Base-by-base conservation (phyloP, 2,888 invertebrate species). In the Halictus quadricinctus region DNA sequence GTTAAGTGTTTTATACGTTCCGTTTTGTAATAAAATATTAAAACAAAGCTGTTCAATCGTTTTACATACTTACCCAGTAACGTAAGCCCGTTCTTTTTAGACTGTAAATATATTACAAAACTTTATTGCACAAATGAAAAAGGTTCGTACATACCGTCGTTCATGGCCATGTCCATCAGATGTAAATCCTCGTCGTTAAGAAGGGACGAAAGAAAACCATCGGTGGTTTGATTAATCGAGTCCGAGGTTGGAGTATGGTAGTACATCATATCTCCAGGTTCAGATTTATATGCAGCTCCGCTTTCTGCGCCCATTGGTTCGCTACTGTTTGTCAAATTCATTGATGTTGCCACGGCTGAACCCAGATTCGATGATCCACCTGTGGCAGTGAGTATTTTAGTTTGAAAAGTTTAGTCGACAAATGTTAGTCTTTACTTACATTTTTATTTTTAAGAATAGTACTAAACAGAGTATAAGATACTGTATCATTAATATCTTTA, bases 91-190 rank as follows among this genome's bases (percentile, higher is more conserved):
- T 21, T 21, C 64, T 29, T 10, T 54, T 58, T 64, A 7, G 3
- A 25, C 13, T 64, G 25, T 18, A 18, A 64, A 29, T 64, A 15
- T 1, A 12, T 15, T 15, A 29, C 15, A 50, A 29, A 46, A 73
- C 66, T 66, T 29, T 43, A 36, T 72, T 36, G 12, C 0, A 8
- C 43, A 64, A n/a, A 0, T 46, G 36, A 83, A 72, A 41, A 70
- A 64, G 29, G 41, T 46, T 77, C 64, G 79, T 91, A 95, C 96
- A 95, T 95, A 98, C 98, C 97, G 95, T 98, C 98, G 92, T 97
- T 97, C 96, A 97, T 97, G 69, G 97, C 97, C 97, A 98, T 98
- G 91, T 98, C 98, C 98, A 98, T 98, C 76, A 98, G 96, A 93
- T 98, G 98, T 58, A 98, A 95, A 93, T 98, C 98, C 92, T 98